These are phyloP conservation scores for Allobates femoralis DNA, from an alignment of 2,797 vertebrate genomes.

Conservation along the genomic window DNA sequence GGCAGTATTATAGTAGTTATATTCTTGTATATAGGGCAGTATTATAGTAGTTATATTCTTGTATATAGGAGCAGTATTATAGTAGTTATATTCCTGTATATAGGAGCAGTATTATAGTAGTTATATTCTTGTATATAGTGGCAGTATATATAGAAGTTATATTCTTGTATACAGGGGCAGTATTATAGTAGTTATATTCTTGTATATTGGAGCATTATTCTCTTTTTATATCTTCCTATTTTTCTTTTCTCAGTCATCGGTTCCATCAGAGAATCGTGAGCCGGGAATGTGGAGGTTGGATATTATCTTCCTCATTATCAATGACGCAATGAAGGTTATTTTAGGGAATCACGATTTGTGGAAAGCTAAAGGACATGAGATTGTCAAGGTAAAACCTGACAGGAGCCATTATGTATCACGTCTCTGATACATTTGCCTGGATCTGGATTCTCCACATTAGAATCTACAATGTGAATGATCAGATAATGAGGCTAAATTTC, in stretches of 20 bases:
- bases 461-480: neutral
- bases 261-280: slow-evolving; percentile 5
- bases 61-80: no score
- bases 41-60: no score
- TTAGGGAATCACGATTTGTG: slow-evolving; percentile 5
- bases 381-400: neutral
- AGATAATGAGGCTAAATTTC: neutral
- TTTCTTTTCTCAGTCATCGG: neutral
- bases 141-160: slow-evolving; percentile 12
- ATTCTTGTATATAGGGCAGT: no score
- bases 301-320: slow-evolving; percentile 11
- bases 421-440: neutral
- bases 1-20: slow-evolving; percentile 3
- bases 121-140: neutral
- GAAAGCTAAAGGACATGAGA: neutral
- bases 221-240: neutral
- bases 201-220: neutral
- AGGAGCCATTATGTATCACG: neutral
- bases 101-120: slow-evolving; percentile 4
- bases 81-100: no score
- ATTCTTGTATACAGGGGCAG: neutral
- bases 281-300: slow-evolving; percentile 11
- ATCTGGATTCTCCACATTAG: neutral
- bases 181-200: slow-evolving; percentile 13
- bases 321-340: slow-evolving; percentile 32